Evolutionary conservation across 2,113 vertebrate species (phyloP).

Genomic region (Aramus guarauna): DNA sequence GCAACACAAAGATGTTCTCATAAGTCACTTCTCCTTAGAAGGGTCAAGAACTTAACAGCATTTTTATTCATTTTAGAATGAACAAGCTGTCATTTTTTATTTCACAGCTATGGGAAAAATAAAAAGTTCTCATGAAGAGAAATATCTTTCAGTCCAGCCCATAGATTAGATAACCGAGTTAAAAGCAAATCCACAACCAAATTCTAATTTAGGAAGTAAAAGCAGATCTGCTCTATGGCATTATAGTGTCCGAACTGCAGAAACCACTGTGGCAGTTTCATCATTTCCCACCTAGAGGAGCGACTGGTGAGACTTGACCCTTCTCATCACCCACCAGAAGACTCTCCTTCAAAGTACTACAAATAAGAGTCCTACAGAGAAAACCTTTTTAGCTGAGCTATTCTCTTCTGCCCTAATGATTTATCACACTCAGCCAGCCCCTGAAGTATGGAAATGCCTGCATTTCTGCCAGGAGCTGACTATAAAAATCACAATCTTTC

Average conservation of each 20-base stretch:
- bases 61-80: neutral
- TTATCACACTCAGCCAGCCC: neutral
- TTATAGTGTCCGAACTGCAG: neutral
- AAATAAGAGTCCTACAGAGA: neutral
- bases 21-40: neutral
- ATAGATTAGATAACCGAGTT: neutral
- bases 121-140: neutral
- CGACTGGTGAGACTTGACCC: neutral
- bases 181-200: neutral
- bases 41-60: conserved; percentile 9
- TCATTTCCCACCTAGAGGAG: neutral
- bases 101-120: conserved; percentile 8
- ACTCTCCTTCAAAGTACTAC: neutral
- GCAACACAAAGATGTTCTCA: conserved; percentile 11
- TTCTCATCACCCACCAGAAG: neutral
- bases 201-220: conserved; percentile 16
- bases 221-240: neutral
- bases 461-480: neutral
- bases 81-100: neutral
- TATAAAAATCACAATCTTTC: neutral
- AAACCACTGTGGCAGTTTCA: neutral
- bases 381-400: neutral
- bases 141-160: neutral
- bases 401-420: neutral
- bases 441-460: neutral